Evolutionary conservation across 1,140 invertebrate genomes (phyloP).

Genomic region (Nephila pilipes): DNA sequence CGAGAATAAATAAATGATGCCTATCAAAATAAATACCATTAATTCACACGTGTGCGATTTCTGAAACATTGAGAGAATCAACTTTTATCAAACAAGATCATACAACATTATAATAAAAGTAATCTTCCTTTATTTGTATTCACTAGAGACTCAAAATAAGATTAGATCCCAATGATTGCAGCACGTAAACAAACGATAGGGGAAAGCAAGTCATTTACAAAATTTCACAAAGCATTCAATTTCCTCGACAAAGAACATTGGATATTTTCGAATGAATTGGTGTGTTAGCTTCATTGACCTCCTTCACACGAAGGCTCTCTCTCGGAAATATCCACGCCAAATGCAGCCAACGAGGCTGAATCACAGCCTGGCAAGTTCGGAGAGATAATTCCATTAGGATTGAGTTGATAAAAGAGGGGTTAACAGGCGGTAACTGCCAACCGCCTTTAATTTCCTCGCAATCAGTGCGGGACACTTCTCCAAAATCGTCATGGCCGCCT

Average conservation of each 20-base stretch:
- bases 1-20: no score
- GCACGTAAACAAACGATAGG: background rate
- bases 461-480: conserved; percentile 67
- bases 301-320: background rate
- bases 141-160: background rate
- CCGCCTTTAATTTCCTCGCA: conserved; percentile 75
- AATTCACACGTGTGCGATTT: no score
- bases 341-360: conserved; percentile 36
- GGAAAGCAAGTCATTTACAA: background rate
- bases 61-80: no score
- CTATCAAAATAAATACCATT: no score
- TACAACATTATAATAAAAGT: background rate
- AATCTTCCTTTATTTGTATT: background rate
- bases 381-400: conserved; percentile 71
- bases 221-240: no score
- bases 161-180: background rate
- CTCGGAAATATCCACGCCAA: conserved; percentile 15
- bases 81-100: no score
- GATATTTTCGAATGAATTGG: conserved; percentile 18
- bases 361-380: background rate
- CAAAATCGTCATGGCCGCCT: conserved; percentile 45
- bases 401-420: conserved; percentile 73
- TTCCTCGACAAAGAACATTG: background rate
- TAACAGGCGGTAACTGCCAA: conserved; percentile 71
- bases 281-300: conserved; percentile 17